Evolutionary conservation across 2,113 vertebrate genomes (phyloP).

Genomic region (Etheostoma cragini): DNA sequence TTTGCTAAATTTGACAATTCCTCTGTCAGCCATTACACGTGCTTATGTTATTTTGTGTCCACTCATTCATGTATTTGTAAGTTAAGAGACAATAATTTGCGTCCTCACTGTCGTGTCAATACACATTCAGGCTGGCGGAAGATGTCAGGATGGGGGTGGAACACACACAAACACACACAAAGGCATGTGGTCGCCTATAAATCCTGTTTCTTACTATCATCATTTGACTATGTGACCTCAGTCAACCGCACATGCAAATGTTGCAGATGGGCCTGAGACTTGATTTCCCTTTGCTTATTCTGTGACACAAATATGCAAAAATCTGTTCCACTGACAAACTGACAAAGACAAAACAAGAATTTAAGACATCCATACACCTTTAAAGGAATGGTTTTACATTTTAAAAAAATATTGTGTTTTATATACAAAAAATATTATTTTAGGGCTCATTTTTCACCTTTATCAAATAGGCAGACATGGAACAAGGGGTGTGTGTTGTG

Average conservation of each 20-base stretch:
- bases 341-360: not conserved
- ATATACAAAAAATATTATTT: not conserved
- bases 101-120: constrained; percentile 41
- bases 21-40: not conserved
- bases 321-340: constrained; percentile 9
- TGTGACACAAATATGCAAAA: constrained; percentile 31
- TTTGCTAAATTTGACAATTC: not conserved
- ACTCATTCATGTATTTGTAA: constrained; percentile 29
- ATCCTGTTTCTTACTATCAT: constrained; percentile 11
- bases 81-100: constrained; percentile 22
- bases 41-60: constrained; percentile 3
- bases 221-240: constrained; percentile 47
- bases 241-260: constrained; percentile 52
- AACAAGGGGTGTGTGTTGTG: not conserved
- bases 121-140: constrained; percentile 21
- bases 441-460: too few relatives aligned
- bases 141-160: constrained; percentile 2
- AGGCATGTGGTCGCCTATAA: not conserved
- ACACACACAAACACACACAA: constrained; percentile 27
- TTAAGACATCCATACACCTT: not conserved
- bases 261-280: constrained; percentile 19
- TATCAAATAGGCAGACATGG: not conserved
- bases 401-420: too few relatives aligned
- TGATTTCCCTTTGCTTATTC: constrained; percentile 48
- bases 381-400: not conserved